Base-by-base conservation (phyloP, 2,113 vertebrate genomes). In the Leptobrachium ailaonicum region DNA sequence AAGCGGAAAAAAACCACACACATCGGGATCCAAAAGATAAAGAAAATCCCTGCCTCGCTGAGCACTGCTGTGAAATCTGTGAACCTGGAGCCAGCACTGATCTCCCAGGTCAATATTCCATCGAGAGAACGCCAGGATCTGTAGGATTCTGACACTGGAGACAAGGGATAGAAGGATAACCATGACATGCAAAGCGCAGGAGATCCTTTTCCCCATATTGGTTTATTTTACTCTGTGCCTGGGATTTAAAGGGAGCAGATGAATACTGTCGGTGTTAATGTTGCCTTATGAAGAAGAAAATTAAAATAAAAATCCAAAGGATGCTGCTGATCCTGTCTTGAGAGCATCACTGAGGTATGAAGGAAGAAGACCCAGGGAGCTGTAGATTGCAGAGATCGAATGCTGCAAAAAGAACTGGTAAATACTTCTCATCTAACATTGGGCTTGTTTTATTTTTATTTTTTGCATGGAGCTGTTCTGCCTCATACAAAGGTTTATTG, bases 61-160 rank as follows among this genome's bases (percentile, higher is more conserved):
- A 82, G 73, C 75, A 76, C 79, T 86, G 80, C 83, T 73, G 85
- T 83, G 85, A 87, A 85, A 90, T 91, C 87, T 69, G 85, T 82
- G 82, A 86, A 68, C 82, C 66, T 89, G 88, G 82, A 86, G 82
- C 83, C 86, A 85, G 88, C 83, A 41, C 40, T 73, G 82, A 71
- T 58, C 56, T 53, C 71, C 89, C 85, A 90, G 91, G 90, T 90
- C 89, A 89, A 85, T 89, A 92, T 89, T 84, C 87, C 83, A 89
- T 88, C 87, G 87, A 89, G 92, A 92, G 86, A 88, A 89, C 90
- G 86, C 83, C 87, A 82, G 95, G 95, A 95, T 94, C 94, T 94
- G 92, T 84, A 82, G 88, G 90, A 91, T 92, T 93, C 93, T 94
- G 87, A 88, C 88, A 89, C 87, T 83, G 88, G 90, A 87, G 92